Conservation (phyloP, 1,140 invertebrate genomes). For the Orchestia grillus region DNA sequence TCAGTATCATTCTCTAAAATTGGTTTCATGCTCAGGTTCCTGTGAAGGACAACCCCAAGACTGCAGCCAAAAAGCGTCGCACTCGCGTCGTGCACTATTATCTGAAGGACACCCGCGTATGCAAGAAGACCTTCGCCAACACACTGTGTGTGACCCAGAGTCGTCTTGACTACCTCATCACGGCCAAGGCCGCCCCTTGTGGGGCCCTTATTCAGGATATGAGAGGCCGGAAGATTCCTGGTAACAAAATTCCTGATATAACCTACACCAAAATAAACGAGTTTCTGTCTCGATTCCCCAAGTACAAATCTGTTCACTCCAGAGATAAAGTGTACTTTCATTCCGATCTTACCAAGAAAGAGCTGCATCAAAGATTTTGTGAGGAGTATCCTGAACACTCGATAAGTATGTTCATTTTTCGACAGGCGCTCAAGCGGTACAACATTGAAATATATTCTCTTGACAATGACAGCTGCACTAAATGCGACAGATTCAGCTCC, state of each 20-base stretch:
- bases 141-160: conserved; percentile 37
- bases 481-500: conserved; percentile 16
- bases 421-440: conserved; percentile 28
- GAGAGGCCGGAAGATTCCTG: conserved; percentile 12
- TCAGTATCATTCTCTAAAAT: background rate
- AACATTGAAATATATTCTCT: conserved; percentile 44
- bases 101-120: conserved; percentile 34
- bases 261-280: conserved; percentile 45
- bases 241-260: conserved; percentile 42
- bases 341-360: conserved; percentile 49
- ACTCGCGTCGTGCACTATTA: conserved; percentile 43
- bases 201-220: conserved; percentile 30
- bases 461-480: conserved; percentile 42
- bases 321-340: conserved; percentile 42
- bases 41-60: conserved; percentile 47
- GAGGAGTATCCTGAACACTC: conserved; percentile 35
- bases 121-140: conserved; percentile 48
- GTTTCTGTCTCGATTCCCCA: conserved; percentile 11
- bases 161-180: conserved; percentile 34
- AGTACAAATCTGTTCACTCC: conserved; percentile 35
- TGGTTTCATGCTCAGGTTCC: background rate
- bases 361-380: conserved; percentile 53
- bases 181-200: conserved; percentile 8
- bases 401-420: conserved; percentile 40
- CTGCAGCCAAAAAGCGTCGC: conserved; percentile 29